Evolutionary conservation across 2,888 invertebrate species (phyloP).

Genomic region (Steinernema carpocapsae): DNA sequence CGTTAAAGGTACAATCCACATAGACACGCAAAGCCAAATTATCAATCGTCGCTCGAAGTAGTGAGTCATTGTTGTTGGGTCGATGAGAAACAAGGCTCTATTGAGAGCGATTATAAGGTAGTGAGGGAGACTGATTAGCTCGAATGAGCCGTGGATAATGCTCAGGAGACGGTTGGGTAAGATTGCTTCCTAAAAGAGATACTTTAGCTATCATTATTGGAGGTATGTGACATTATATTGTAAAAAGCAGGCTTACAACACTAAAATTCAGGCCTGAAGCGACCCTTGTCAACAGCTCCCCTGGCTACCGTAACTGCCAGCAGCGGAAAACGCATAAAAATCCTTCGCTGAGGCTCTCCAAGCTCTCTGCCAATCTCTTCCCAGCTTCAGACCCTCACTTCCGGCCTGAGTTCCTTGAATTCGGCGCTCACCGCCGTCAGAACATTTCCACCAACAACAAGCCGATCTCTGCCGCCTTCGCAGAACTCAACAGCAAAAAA

Average conservation of each 20-base stretch:
- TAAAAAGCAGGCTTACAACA: not conserved
- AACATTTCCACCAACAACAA: too few relatives aligned
- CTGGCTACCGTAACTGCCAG: not conserved
- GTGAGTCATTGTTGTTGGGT: not conserved
- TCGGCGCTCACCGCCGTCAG: not conserved
- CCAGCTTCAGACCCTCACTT: not conserved
- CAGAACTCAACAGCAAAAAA: not conserved
- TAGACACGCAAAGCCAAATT: not conserved
- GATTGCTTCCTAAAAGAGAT: not conserved
- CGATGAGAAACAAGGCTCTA: not conserved
- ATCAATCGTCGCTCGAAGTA: not conserved
- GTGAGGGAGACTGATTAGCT: constrained; percentile 21
- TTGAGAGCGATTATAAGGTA: constrained; percentile 13
- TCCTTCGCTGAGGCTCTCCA: not conserved
- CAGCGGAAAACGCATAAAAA: not conserved
- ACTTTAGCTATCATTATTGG: not conserved
- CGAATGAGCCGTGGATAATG: constrained; percentile 11
- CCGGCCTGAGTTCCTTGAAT: not conserved
- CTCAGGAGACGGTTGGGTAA: constrained; percentile 2
- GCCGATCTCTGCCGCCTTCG: too few relatives aligned
- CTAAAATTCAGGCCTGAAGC: not conserved
- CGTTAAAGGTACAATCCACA: not conserved
- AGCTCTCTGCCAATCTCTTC: not conserved
- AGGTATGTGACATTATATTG: not conserved
- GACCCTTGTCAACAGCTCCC: not conserved